These are phyloP conservation scores for Caloenas nicobarica DNA, from an alignment of 2,113 vertebrate genomes.

Conservation along the genomic window DNA sequence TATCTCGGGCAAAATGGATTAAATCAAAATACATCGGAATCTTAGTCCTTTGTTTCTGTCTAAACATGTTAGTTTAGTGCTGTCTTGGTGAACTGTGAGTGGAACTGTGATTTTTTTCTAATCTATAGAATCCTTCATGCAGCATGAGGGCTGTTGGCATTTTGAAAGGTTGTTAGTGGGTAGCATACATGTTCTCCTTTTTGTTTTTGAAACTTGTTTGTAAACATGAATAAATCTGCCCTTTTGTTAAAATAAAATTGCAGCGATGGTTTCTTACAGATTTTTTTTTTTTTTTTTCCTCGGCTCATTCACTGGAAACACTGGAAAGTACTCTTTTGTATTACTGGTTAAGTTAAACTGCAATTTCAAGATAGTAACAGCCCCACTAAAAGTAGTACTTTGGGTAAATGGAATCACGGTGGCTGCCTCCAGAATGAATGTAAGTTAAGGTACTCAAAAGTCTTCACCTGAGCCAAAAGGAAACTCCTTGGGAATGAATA, in stretches of 20 bases:
- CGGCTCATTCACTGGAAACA: slow-evolving; percentile 64
- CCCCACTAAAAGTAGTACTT: slow-evolving; percentile 52
- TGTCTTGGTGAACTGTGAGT: slow-evolving; percentile 89
- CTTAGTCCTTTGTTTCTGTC: slow-evolving; percentile 89
- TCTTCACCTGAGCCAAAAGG: slow-evolving; percentile 8
- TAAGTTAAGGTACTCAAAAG: slow-evolving; percentile 7
- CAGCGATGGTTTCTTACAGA: slow-evolving; percentile 86
- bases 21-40: slow-evolving; percentile 88
- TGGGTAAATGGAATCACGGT: slow-evolving; percentile 36
- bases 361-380: slow-evolving; percentile 78
- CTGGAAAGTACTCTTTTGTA: slow-evolving; percentile 51
- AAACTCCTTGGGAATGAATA: not conserved
- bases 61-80: slow-evolving; percentile 84
- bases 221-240: slow-evolving; percentile 84
- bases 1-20: slow-evolving; percentile 91
- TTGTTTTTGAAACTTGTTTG: slow-evolving; percentile 85
- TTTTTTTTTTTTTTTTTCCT: slow-evolving; percentile 71
- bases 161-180: slow-evolving; percentile 80
- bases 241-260: slow-evolving; percentile 85
- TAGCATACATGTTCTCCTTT: slow-evolving; percentile 84
- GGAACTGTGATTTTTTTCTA: slow-evolving; percentile 79
- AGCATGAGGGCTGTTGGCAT: slow-evolving; percentile 85
- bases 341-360: slow-evolving; percentile 30
- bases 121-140: slow-evolving; percentile 78
- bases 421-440: slow-evolving; percentile 41